Base-by-base conservation (phyloP, 2,888 invertebrate species). In the Drosophila meridiana region DNA sequence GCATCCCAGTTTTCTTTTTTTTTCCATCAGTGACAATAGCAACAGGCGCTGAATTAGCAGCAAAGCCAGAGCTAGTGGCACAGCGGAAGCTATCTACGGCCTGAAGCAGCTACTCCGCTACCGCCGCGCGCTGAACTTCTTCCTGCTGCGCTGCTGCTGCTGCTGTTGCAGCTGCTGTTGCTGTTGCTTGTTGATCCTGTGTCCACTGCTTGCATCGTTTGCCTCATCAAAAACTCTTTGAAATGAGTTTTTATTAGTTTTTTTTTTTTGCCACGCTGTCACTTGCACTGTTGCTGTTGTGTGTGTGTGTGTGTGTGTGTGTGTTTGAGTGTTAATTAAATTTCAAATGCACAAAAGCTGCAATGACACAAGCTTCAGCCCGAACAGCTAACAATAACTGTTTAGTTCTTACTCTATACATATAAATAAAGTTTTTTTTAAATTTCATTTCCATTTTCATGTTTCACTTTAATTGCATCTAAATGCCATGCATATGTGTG, bases 201-300 rank as follows among this genome's bases (percentile, higher is more conserved):
- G 60, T 68, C 64, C 72, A 69, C 34, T 45, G 61, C 67, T 50
- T 43, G 36, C 13, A 43, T 61, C 55, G 26, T 58, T 61, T 71
- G 68, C 48, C 79, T 84, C 85, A 79, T 89, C 87, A 87, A 73
- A 85, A 89, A 82, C 76, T 87, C 79, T 87, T 83, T 77, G 81
- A 83, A 90, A 86, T 86, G 78, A 78, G 89, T 89, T 87, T 90
- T 87, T 90, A 87, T 87, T 87, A 83, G 86, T 83, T 85, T 4
- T 20, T 20, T 79, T 66, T 36, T 82, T 79, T 61, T 47, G 28
- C 61, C 61, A 9, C 69, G 76, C 69, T 82, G 65, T 63, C 69
- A 67, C 56, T 72, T 69, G 43, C 20, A 56, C 59, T 30, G 43
- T 7, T 55, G 26, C 59, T 30, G 43, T 7, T 55, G 26, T 1